Evolutionary conservation across 2,113 vertebrate genomes (phyloP).

Genomic region (Rhinoptilus africanus): DNA sequence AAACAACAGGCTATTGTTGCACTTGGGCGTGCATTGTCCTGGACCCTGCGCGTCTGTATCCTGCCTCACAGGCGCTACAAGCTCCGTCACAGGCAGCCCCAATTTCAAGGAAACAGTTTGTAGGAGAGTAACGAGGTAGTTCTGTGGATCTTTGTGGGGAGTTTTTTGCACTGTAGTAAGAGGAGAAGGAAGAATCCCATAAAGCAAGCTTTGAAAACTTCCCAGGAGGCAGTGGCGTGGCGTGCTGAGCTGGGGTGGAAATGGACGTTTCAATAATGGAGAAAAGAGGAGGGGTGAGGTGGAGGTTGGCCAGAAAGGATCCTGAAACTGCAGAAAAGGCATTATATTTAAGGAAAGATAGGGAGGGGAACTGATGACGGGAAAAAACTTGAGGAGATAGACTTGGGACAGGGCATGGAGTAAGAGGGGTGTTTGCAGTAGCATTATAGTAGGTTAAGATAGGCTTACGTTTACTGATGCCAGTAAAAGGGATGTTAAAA

Average conservation of each 20-base stretch:
- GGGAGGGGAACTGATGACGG: neutral
- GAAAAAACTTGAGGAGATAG: neutral
- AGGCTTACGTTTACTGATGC: neutral
- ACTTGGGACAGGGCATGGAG: neutral
- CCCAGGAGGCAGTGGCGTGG: neutral
- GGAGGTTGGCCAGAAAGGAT: neutral
- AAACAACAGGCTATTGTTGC: conserved; percentile 40
- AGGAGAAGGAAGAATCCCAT: neutral
- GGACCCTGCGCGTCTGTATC: neutral
- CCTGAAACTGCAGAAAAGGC: neutral
- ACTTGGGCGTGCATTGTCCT: neutral
- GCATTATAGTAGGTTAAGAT: neutral
- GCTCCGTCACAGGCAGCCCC: neutral
- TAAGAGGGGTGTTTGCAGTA: neutral
- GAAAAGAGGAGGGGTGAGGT: neutral
- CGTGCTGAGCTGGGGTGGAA: neutral
- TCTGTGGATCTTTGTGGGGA: neutral
- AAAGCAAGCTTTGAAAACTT: neutral
- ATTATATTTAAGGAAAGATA: neutral
- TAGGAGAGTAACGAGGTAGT: neutral
- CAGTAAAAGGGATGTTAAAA: neutral
- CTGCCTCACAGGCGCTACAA: neutral
- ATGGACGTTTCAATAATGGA: neutral
- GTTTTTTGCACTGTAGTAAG: rapidly evolving
- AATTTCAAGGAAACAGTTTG: neutral